A percentile compares a stretch with the other conserved stretches of the same genome.
phyloP scores from a whole-genome alignment of 2,797 vertebrate genomes.

The Phalloptychus januarius region DNA sequence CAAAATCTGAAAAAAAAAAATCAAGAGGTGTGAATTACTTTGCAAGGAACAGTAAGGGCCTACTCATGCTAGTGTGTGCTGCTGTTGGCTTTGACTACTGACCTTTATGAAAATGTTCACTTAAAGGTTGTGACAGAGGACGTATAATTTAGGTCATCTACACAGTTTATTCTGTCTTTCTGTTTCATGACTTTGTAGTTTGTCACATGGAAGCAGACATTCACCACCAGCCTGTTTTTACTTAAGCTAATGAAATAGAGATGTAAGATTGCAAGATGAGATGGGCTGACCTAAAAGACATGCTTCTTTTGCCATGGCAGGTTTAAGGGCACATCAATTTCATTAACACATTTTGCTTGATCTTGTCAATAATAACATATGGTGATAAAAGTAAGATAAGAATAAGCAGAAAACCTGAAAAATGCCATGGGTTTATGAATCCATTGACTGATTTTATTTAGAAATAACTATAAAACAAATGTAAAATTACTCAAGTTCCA shows the following conservation, averaged over 20 bases:
- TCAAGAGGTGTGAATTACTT: not conserved
- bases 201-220: conserved; percentile 23
- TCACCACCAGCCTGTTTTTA: conserved; percentile 26
- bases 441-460: conserved; percentile 6
- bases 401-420: conserved; percentile 7
- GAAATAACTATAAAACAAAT: conserved; percentile 14
- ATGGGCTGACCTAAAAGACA: conserved; percentile 58
- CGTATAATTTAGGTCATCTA: conserved; percentile 21
- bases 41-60: not conserved
- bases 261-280: conserved; percentile 48
- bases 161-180: conserved; percentile 10
- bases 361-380: conserved; percentile 49
- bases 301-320: conserved; percentile 50
- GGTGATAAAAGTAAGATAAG: conserved; percentile 26
- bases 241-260: conserved; percentile 66
- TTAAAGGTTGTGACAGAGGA: conserved; percentile 5
- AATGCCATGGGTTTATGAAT: not conserved
- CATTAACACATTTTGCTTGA: conserved; percentile 47
- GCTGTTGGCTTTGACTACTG: not conserved
- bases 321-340: conserved; percentile 61
- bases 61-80: not conserved
- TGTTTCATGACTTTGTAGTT: conserved; percentile 22
- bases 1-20: not conserved
- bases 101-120: conserved; percentile 14
- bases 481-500: not conserved